Conservation (phyloP, 2,113 vertebrate species). For the Gnathonemus echidnorhynchus region DNA sequence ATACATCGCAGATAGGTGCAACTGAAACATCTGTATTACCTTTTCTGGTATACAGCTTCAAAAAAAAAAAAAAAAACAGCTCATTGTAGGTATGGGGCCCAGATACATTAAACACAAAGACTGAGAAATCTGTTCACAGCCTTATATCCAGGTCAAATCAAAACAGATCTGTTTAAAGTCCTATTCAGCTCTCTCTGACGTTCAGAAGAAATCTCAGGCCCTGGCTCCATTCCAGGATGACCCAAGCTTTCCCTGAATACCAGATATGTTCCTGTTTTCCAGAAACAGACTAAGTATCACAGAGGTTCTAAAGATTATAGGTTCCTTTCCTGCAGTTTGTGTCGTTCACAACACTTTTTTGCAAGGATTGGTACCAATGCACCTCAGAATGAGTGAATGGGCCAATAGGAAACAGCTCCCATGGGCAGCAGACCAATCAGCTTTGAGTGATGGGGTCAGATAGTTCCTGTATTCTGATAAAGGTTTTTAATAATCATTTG, state of each 20-base stretch:
- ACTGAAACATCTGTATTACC: background rate
- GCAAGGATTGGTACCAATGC: background rate
- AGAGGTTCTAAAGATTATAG: background rate
- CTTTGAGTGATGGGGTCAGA: background rate
- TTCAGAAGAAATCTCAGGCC: background rate
- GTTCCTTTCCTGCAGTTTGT: background rate
- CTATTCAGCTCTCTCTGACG: background rate
- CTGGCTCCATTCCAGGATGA: background rate
- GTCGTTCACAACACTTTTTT: background rate
- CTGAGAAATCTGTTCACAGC: background rate
- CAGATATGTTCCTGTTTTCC: background rate
- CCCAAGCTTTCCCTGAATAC: background rate
- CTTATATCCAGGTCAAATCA: background rate
- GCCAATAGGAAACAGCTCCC: background rate
- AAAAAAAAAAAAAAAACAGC: background rate
- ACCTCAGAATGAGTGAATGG: background rate
- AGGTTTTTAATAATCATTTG: background rate
- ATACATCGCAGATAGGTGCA: background rate
- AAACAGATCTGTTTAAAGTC: background rate
- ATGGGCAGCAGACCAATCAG: background rate
- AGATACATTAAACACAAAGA: background rate
- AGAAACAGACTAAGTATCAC: background rate
- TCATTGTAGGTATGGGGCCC: background rate
- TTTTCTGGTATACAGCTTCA: background rate
- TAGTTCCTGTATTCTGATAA: background rate